Percentiles rank a stretch among this genome's conserved stretches.
These are phyloP conservation scores for Trachelipus rathkii DNA, from an alignment of 1,140 invertebrate species.

Conservation along the genomic window DNA sequence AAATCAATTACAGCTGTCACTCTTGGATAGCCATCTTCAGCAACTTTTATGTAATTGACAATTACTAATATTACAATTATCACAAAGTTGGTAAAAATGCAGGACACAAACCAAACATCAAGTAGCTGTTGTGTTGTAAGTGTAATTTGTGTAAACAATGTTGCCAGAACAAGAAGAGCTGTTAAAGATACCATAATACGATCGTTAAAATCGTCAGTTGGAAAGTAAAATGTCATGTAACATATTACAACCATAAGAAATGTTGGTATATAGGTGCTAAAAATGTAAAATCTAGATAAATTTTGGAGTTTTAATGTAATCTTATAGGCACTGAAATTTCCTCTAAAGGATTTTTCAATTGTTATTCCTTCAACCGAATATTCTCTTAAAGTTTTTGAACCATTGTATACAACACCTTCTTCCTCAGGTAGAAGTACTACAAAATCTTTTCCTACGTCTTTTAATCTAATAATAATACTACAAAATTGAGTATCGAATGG, in stretches of 20 bases:
- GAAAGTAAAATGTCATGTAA: slow-evolving; percentile 39
- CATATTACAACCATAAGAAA: slow-evolving; percentile 44
- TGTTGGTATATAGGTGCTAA: slow-evolving; percentile 41
- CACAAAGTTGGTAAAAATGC: slow-evolving; percentile 31
- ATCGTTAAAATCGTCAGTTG: slow-evolving; percentile 41
- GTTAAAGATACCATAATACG: slow-evolving; percentile 45
- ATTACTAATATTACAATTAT: slow-evolving; percentile 34
- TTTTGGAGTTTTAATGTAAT: slow-evolving; percentile 33
- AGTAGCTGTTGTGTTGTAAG: slow-evolving; percentile 35
- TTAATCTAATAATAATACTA: slow-evolving; percentile 30
- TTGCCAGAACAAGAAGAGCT: slow-evolving; percentile 40
- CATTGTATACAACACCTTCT: slow-evolving; percentile 30
- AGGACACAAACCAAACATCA: slow-evolving; percentile 36
- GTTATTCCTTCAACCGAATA: slow-evolving; percentile 27
- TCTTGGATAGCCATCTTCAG: slow-evolving; percentile 21
- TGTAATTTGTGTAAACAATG: slow-evolving; percentile 41
- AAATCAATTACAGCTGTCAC: slow-evolving; percentile 19
- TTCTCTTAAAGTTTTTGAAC: slow-evolving; percentile 34
- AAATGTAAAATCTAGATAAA: slow-evolving; percentile 39
- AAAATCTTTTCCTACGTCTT: slow-evolving; percentile 35
- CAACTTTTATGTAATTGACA: slow-evolving; percentile 31
- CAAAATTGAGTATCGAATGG: slow-evolving; percentile 40
- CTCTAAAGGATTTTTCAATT: slow-evolving; percentile 28
- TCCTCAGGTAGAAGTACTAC: slow-evolving; percentile 24
- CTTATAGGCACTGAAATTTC: slow-evolving; percentile 35